These are phyloP conservation scores for Spinibarbus caldwelli DNA, from an alignment of 2,797 vertebrate genomes.

Conservation along the genomic window DNA sequence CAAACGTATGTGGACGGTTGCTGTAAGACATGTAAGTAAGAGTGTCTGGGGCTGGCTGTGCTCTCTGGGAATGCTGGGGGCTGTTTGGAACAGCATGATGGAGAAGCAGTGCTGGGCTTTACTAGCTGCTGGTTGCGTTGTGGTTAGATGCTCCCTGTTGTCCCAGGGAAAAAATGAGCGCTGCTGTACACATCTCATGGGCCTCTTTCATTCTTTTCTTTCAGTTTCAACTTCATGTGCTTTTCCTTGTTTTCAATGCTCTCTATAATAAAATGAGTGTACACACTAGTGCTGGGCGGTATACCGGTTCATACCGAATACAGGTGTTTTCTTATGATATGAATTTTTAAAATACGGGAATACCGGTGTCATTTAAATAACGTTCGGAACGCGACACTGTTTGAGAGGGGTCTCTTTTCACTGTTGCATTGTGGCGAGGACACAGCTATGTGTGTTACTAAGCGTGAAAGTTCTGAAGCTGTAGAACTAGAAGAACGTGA, in stretches of 20 bases:
- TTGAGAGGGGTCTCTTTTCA: no score
- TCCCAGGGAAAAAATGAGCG: constrained; percentile 73
- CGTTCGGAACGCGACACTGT: no score
- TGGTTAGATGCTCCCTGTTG: constrained; percentile 67
- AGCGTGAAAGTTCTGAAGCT: no score
- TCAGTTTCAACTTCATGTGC: constrained; percentile 33
- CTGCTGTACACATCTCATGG: constrained; percentile 35
- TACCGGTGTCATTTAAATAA: no score
- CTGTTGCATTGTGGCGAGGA: no score
- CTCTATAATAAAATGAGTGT: neutral
- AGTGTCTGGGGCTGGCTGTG: constrained; percentile 67
- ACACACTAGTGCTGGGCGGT: no score
- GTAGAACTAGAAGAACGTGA: no score
- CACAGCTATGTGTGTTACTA: no score
- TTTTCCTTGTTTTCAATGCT: constrained; percentile 59
- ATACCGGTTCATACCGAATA: no score
- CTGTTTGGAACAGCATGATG: constrained; percentile 73
- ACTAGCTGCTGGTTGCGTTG: constrained; percentile 67
- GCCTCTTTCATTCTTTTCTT: constrained; percentile 28
- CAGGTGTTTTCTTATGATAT: no score
- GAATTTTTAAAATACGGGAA: no score
- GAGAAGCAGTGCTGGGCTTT: constrained; percentile 66
- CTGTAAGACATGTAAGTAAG: constrained; percentile 97
- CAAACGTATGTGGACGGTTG: constrained; percentile 94
- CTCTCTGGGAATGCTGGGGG: constrained; percentile 70